Evolutionary conservation across 2,888 invertebrate genomes (phyloP).

Genomic region (Noctua comes): DNA sequence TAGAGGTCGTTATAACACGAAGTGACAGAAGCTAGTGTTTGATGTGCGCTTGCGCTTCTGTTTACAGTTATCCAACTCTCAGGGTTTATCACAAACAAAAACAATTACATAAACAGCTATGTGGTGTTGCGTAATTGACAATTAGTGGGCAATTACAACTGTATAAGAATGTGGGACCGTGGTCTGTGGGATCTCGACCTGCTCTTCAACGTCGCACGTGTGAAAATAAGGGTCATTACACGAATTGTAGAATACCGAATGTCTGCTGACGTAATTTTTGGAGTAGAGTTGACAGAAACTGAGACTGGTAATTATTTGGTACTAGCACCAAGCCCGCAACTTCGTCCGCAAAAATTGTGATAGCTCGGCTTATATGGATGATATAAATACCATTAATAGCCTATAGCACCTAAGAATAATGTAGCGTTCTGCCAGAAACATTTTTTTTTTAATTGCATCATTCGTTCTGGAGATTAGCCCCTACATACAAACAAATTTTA

Average conservation of each 20-base stretch:
- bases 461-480: too few species aligned
- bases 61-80: constrained; percentile 65
- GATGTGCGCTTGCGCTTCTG: constrained; percentile 45
- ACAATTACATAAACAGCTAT: constrained; percentile 82
- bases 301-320: constrained; percentile 15
- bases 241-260: constrained; percentile 41
- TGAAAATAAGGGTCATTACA: constrained; percentile 66
- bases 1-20: constrained; percentile 35
- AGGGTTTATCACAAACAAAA: constrained; percentile 68
- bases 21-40: constrained; percentile 47
- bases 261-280: constrained; percentile 49
- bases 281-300: constrained; percentile 36
- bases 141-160: constrained; percentile 83
- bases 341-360: too few species aligned
- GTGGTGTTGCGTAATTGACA: constrained; percentile 79
- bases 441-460: too few species aligned
- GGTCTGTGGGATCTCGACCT: constrained; percentile 56
- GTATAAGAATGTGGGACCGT: constrained; percentile 77
- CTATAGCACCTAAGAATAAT: too few species aligned
- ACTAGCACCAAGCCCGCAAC: too few species aligned
- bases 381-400: too few species aligned
- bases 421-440: too few species aligned
- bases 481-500: too few species aligned
- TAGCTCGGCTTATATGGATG: too few species aligned
- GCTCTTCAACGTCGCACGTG: constrained; percentile 56